Percentiles rank a stretch among this genome's conserved stretches.
Evolutionary conservation across 1,140 invertebrate species (phyloP).

Genomic region (Delia radicum): DNA sequence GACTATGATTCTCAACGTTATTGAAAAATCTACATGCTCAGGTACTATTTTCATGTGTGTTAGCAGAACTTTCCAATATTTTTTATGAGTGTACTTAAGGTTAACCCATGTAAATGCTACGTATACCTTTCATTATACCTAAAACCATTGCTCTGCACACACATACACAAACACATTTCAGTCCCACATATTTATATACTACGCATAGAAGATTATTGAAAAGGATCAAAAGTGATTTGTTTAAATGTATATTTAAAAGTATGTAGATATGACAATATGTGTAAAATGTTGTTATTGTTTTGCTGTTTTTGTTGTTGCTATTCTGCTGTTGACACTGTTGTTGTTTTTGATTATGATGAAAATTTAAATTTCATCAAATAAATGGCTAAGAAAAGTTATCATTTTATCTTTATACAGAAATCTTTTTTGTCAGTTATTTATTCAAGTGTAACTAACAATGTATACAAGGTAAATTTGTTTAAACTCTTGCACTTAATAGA

Average conservation of each 20-base stretch:
- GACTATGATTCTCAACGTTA: no score
- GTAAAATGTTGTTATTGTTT: not conserved
- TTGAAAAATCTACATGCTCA: no score
- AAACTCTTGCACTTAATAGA: no score
- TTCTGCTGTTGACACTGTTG: not conserved
- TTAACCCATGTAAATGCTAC: no score
- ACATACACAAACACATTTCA: not conserved
- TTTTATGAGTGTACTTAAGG: no score
- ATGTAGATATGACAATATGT: not conserved
- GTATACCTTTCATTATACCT: not conserved
- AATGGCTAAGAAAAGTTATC: not conserved
- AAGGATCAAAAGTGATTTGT: slow-evolving; percentile 19
- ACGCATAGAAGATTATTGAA: slow-evolving; percentile 14
- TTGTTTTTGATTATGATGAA: not conserved
- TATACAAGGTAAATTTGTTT: no score
- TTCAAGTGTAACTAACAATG: no score
- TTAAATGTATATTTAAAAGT: not conserved
- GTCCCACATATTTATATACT: not conserved
- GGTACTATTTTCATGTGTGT: no score
- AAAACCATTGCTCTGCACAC: not conserved
- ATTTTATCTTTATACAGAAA: no score
- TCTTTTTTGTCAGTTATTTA: no score
- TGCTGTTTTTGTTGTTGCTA: not conserved
- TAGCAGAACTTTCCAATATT: no score
- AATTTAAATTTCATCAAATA: not conserved